Evolutionary conservation across 2,797 vertebrate genomes (phyloP), one percentile per base, ranked within the genome.

Genomic region (Morelia viridis): DNA sequence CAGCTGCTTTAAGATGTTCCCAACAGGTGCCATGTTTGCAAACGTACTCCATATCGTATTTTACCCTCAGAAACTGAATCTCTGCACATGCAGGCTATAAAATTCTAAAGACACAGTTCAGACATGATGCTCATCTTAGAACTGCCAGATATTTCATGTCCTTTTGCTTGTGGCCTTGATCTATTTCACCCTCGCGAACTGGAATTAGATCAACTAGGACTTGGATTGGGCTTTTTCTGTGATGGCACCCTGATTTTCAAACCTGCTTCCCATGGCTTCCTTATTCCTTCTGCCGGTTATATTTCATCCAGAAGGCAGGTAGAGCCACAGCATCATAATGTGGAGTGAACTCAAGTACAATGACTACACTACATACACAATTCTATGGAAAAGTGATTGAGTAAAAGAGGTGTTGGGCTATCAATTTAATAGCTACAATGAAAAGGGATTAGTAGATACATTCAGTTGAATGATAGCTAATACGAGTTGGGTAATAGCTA

Each of bases 381-480:
- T n/a, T 68, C 50, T 22, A n/a, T 46, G 26, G 31, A 68, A n/a
- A 57, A 22, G 15, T 50, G n/a, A 31, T 5, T 86, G 50, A 46
- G 26, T 31, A 61, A 58, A 5, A 12, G n/a, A 6, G 15, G 46
- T 46, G 35, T 80, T 80, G 8, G 15, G 17, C 61, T 85, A 58
- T 57, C n/a, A 57, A 12, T 46, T 57, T 58, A 89, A 92, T 13
- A 58, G 61, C 88, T 85, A 64, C 24, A 89, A 85, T 89, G 85
- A 92, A 85, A 83, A 89, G 1, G 10, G 26, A n/a, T 68, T 89
- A 85, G 61, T 57, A 85, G 61, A 91, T 57, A 68, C 31, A 65
- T 92, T 89, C 26, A n/a, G 24, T 65, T 85, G 87, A 85, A 89
- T 89, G 87, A 85, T 92, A 85, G 60, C 76, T 92, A 89, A 89